Conservation (phyloP, 2,888 invertebrate genomes). For the Autographa gamma region DNA sequence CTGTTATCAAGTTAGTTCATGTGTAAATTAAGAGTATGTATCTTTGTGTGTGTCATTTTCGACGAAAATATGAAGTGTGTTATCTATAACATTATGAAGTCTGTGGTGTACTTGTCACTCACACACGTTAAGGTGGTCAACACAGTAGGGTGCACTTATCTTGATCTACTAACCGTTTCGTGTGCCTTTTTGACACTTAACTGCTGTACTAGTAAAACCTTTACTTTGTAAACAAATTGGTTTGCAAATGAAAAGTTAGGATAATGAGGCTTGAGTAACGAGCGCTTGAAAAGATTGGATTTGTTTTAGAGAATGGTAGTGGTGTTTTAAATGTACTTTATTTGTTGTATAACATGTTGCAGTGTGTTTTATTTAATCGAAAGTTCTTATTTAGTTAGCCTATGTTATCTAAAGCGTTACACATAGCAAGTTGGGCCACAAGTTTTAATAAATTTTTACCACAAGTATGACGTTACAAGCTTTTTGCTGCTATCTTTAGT, state of each 20-base stretch:
- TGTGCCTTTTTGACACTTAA: constrained; percentile 83
- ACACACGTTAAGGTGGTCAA: constrained; percentile 56
- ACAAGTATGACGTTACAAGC: too few species aligned
- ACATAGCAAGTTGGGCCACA: too few species aligned
- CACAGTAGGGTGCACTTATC: constrained; percentile 79
- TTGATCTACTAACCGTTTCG: constrained; percentile 81
- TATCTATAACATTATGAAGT: not conserved
- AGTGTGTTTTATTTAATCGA: not conserved
- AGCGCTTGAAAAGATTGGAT: constrained; percentile 3
- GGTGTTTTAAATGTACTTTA: not conserved
- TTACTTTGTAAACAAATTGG: constrained; percentile 52
- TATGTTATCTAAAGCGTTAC: too few species aligned
- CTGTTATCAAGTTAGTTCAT: not conserved
- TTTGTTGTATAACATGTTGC: not conserved
- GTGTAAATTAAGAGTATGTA: not conserved
- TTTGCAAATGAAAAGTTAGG: constrained; percentile 43
- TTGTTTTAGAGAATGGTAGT: not conserved
- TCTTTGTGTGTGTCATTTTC: constrained; percentile 16
- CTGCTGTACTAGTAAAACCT: constrained; percentile 60
- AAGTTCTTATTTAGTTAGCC: not conserved
- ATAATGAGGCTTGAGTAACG: constrained; percentile 10
- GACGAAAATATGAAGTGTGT: not conserved
- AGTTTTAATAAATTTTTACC: too few species aligned
- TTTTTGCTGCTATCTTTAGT: too few species aligned
- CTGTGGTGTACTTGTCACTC: constrained; percentile 27